phyloP scores from a whole-genome alignment of 2,797 vertebrate species.

The Anguilla megastoma region DNA sequence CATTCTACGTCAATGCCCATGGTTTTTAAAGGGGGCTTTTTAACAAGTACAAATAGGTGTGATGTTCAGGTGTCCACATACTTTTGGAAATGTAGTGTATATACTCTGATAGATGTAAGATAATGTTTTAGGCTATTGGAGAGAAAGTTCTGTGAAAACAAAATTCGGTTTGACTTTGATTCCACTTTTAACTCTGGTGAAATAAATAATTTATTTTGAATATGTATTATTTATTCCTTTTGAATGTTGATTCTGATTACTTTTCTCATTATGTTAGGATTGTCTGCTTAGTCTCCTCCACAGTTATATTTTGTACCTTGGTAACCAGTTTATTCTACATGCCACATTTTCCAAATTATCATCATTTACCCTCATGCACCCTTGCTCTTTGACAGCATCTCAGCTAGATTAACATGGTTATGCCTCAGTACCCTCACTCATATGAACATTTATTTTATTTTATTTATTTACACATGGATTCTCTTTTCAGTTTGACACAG shows the following conservation, averaged over 20 bases:
- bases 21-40: too few relatives aligned
- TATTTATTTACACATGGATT: constrained; percentile 20
- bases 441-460: not conserved
- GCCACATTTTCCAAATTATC: not conserved
- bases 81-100: too few relatives aligned
- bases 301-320: not conserved
- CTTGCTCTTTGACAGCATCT: not conserved
- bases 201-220: too few relatives aligned
- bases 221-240: not conserved
- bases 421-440: too few relatives aligned
- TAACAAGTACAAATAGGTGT: too few relatives aligned
- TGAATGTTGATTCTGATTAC: not conserved
- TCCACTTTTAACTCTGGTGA: not conserved
- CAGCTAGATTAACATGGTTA: not conserved
- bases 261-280: not conserved
- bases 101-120: too few relatives aligned
- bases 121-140: too few relatives aligned
- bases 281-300: not conserved
- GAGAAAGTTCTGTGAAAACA: not conserved
- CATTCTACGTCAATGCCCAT: too few relatives aligned
- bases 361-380: not conserved
- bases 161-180: not conserved
- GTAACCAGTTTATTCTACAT: not conserved
- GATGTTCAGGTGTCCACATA: too few relatives aligned
- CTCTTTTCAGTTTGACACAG: constrained; percentile 84